phyloP scores from a whole-genome alignment of 2,888 invertebrate species.

The Linnaemya vulpina region DNA sequence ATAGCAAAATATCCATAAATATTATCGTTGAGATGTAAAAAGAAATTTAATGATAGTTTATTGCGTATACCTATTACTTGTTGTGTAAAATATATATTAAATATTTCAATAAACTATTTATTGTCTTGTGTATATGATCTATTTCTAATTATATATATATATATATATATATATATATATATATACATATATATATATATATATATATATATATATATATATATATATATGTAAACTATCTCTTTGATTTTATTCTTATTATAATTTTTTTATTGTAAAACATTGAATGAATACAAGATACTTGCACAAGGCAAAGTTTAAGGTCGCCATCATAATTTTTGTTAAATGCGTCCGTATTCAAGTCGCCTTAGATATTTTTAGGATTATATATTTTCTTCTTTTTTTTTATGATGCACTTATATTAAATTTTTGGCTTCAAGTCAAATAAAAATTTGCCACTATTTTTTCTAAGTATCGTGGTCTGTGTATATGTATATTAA shows the following conservation, averaged over 20 bases:
- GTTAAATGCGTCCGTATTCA: constrained; percentile 45
- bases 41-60: neutral
- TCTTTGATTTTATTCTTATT: neutral
- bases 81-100: constrained; percentile 18
- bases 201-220: neutral
- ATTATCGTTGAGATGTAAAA: neutral
- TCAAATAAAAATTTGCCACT: constrained; percentile 54
- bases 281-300: neutral
- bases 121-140: constrained; percentile 33
- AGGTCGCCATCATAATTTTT: constrained; percentile 60
- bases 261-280: neutral
- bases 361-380: constrained; percentile 51
- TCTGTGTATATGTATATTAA: neutral
- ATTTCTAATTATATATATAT: neutral
- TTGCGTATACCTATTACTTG: constrained; percentile 10
- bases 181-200: neutral
- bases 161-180: neutral
- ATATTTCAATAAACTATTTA: constrained; percentile 15
- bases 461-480: constrained; percentile 36
- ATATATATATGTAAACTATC: neutral
- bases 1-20: neutral
- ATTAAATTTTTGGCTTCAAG: constrained; percentile 68
- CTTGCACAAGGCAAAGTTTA: constrained; percentile 66
- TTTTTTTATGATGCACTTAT: constrained; percentile 44
- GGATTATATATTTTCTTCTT: neutral